These are phyloP conservation scores for Smutsia temminckii DNA, from an alignment of 2,797 vertebrate genomes.

Conservation along the genomic window DNA sequence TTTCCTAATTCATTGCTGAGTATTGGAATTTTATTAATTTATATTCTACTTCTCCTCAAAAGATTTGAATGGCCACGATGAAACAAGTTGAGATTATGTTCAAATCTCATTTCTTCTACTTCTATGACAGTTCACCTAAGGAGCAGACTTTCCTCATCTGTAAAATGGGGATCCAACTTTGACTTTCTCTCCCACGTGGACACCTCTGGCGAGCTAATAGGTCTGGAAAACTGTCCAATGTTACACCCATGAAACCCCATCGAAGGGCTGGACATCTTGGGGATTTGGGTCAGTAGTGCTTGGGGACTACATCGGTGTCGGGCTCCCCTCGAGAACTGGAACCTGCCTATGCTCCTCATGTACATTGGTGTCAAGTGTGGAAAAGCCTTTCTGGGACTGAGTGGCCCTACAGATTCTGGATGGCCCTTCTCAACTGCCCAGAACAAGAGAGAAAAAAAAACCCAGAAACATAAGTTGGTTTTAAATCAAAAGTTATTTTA, in stretches of 20 bases:
- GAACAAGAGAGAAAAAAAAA: slow-evolving; percentile 55
- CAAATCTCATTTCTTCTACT: background rate
- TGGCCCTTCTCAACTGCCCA: background rate
- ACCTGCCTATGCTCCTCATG: fast-evolving
- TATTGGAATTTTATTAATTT: background rate
- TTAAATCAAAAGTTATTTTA: slow-evolving; percentile 88
- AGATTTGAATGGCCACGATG: too few relatives aligned
- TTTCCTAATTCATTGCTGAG: background rate
- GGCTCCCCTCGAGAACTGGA: too few relatives aligned
- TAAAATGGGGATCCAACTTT: background rate
- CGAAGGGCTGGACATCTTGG: too few relatives aligned
- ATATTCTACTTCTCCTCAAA: background rate
- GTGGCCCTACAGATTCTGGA: too few relatives aligned
- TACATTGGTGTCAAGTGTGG: background rate
- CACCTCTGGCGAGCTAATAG: background rate
- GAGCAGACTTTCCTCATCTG: background rate
- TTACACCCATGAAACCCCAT: background rate
- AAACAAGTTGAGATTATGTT: background rate
- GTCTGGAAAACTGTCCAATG: background rate
- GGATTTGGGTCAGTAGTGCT: background rate
- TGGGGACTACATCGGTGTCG: too few relatives aligned
- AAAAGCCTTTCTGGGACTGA: background rate
- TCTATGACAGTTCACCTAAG: background rate
- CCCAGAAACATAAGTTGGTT: slow-evolving; percentile 71
- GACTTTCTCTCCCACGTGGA: background rate